Percentiles rank a stretch among this genome's conserved stretches.
Conservation (phyloP, 2,888 invertebrate species). For the Vanessa cardui region DNA sequence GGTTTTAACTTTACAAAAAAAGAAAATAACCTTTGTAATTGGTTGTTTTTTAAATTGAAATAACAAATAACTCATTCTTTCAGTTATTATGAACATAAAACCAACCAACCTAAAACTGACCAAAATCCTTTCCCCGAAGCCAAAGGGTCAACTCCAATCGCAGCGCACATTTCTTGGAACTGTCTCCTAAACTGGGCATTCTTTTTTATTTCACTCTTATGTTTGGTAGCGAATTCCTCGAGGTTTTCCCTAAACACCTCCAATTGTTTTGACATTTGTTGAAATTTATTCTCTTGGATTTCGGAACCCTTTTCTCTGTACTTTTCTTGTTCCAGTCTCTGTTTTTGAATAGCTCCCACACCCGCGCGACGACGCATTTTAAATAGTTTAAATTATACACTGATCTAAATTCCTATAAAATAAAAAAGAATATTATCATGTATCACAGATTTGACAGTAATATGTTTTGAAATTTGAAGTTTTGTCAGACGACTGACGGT, state of each 20-base stretch:
- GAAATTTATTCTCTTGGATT: constrained; percentile 95
- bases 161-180: constrained; percentile 99
- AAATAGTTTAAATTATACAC: not conserved
- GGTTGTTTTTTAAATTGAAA: too few relatives aligned
- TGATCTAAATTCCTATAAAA: not conserved
- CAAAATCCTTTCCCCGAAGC: constrained; percentile 98
- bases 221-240: constrained; percentile 97
- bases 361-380: constrained; percentile 92
- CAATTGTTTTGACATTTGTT: constrained; percentile 96
- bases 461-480: constrained; percentile 1
- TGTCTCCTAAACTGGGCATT: constrained; percentile 97
- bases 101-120: constrained; percentile 89
- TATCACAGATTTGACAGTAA: not conserved
- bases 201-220: constrained; percentile 96
- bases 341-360: constrained; percentile 94
- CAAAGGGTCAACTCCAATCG: constrained; percentile 98
- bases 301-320: constrained; percentile 96
- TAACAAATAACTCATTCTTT: not conserved
- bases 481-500: not conserved
- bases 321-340: constrained; percentile 92
- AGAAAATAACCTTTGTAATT: too few relatives aligned
- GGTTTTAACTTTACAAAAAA: too few relatives aligned
- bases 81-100: not conserved
- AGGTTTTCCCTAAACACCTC: constrained; percentile 95
- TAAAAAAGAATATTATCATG: not conserved